A percentile compares a stretch with the other conserved stretches of the same genome.
Evolutionary conservation across 2,797 vertebrate genomes (phyloP).

Genomic region (Dendrocincla fuliginosa): DNA sequence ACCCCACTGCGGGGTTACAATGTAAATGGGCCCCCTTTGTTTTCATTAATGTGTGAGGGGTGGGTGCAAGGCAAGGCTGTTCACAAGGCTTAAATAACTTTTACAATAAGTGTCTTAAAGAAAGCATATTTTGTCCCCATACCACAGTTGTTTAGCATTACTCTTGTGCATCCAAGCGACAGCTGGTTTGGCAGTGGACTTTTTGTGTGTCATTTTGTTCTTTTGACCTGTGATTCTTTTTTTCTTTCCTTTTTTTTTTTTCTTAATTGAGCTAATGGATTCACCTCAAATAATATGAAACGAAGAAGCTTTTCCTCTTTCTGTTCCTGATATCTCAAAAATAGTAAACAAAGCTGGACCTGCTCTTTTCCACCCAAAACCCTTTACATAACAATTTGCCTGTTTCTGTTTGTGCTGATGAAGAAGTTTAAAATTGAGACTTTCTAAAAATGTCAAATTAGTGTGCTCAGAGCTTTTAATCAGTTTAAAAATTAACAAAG

Average conservation of each 20-base stretch:
- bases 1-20: conserved; percentile 78
- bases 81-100: conserved; percentile 77
- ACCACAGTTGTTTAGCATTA: conserved; percentile 72
- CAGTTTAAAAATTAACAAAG: neutral
- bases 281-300: conserved; percentile 60
- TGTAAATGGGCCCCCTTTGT: conserved; percentile 80
- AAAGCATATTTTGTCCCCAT: conserved; percentile 74
- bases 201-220: conserved; percentile 74
- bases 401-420: conserved; percentile 27
- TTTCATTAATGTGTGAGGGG: conserved; percentile 76
- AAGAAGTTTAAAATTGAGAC: conserved; percentile 25
- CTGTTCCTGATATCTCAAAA: conserved; percentile 13
- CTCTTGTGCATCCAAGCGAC: conserved; percentile 73
- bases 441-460: neutral
- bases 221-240: conserved; percentile 80
- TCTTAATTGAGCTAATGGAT: conserved; percentile 27
- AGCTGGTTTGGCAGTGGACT: conserved; percentile 69
- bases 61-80: conserved; percentile 61
- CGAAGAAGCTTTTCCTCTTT: conserved; percentile 27
- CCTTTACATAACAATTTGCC: conserved; percentile 19
- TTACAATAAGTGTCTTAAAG: conserved; percentile 74
- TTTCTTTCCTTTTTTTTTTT: conserved; percentile 10
- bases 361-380: neutral
- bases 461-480: neutral
- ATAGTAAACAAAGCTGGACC: conserved; percentile 32